These are phyloP conservation scores for Nasalis larvatus DNA, from an alignment of 2,113 vertebrate species.

Conservation along the genomic window DNA sequence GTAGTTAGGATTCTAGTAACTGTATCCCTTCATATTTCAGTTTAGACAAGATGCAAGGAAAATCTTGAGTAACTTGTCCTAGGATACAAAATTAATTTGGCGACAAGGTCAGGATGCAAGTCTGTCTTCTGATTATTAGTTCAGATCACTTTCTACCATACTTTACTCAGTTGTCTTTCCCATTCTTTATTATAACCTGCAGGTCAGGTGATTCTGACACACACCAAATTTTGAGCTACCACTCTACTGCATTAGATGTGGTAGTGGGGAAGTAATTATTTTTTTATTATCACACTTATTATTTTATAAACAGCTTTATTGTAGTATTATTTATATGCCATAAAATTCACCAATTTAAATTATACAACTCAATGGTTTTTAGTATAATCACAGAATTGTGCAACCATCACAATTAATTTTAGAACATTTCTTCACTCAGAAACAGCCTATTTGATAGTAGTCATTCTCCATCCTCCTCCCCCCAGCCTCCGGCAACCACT, in stretches of 20 bases:
- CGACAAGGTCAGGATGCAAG: neutral
- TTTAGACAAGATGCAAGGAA: constrained; percentile 12
- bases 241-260: neutral
- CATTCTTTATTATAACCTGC: neutral
- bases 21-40: neutral
- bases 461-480: neutral
- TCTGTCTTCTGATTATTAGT: neutral
- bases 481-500: neutral
- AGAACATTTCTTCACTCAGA: neutral
- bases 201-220: neutral
- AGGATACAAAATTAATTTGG: constrained; percentile 16
- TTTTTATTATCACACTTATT: neutral
- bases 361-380: neutral
- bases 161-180: neutral
- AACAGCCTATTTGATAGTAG: neutral
- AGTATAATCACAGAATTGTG: neutral
- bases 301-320: constrained; percentile 36
- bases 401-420: neutral
- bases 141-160: neutral
- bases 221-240: neutral
- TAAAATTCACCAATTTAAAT: neutral
- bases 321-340: neutral
- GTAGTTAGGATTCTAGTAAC: neutral
- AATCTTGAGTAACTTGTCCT: neutral
- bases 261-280: neutral